Percentiles rank a stretch among this genome's conserved stretches.
Conservation (phyloP, 1,140 invertebrate genomes). For the Glossosoma conforme region DNA sequence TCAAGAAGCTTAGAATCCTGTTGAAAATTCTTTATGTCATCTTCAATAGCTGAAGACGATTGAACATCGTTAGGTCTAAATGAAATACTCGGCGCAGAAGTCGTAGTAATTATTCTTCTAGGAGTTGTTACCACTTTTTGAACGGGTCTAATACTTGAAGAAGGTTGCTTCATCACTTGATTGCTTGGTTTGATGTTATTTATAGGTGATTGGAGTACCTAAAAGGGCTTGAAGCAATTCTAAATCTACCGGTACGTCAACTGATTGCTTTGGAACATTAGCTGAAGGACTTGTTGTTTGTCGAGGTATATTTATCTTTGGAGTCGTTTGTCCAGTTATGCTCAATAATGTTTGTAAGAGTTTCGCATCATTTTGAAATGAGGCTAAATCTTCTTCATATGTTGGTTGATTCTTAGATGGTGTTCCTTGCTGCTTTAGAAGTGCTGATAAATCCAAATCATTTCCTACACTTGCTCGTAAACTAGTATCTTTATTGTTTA, state of each 20-base stretch:
- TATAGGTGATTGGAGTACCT: slow-evolving; percentile 37
- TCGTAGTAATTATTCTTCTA: slow-evolving; percentile 13
- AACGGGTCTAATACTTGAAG: slow-evolving; percentile 7
- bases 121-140: not conserved
- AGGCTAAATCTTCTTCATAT: slow-evolving; percentile 47
- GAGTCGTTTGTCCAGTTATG: slow-evolving; percentile 46
- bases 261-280: slow-evolving; percentile 32
- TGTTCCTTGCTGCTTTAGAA: not conserved
- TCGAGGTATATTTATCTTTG: slow-evolving; percentile 43
- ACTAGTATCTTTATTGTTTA: slow-evolving; percentile 15
- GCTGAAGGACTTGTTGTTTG: slow-evolving; percentile 35
- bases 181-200: slow-evolving; percentile 33
- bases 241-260: slow-evolving; percentile 36
- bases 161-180: slow-evolving; percentile 14
- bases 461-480: slow-evolving; percentile 1
- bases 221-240: slow-evolving; percentile 39
- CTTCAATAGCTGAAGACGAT: slow-evolving; percentile 40
- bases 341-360: slow-evolving; percentile 45
- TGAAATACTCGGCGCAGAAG: slow-evolving; percentile 11
- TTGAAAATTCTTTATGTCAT: slow-evolving; percentile 41
- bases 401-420: slow-evolving; percentile 33
- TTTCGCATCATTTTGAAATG: slow-evolving; percentile 49
- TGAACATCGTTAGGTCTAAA: slow-evolving; percentile 3
- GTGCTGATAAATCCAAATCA: slow-evolving; percentile 10
- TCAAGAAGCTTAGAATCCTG: slow-evolving; percentile 46